Base-by-base conservation (phyloP, 2,888 invertebrate genomes). In the Rhimphoctona megacephalus region DNA sequence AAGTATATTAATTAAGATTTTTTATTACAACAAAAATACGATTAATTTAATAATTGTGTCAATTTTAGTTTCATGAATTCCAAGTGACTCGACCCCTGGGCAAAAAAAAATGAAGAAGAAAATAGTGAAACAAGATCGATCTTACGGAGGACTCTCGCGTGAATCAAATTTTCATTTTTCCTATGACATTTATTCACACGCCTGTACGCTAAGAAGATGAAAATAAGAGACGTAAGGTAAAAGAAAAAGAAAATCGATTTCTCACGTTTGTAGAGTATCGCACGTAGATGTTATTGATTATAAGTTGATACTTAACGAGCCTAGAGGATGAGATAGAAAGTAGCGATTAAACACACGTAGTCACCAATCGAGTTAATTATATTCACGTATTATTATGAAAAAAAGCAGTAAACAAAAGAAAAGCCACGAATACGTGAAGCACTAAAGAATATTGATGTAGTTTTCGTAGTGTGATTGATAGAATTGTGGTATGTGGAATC, bases 371-470 rank as follows among this genome's bases (percentile, higher is more conserved):
- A 79, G 33, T 86, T 66, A 54, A 81, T 79, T 76, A 79, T 82
- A 84, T 82, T 81, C 86, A 78, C 84, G 81, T 87, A 82, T 79
- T 87, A 61, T 61, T 61, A 61, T 70, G 49, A 52, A 61, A 54
- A 67, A 84, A 52, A 76, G 33, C 39, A 61, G 77, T 43, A 69
- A 70, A 84, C 66, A 72, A 25, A 30, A 80, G 73, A 78, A 70
- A 61, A 81, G 33, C 43, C 43, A 46, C 74, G 70, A 79, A 72
- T 69, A 78, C 66, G 81, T 82, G 84, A 77, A 81, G 77, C 81
- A 83, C 77, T 85, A 87, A 85, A 79, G 74, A 89, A 87, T 87
- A 89, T 88, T 85, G 76, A 86, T 84, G 85, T 87, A 87, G 84
- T 85, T 82, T 30, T 81, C 83, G 85, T 88, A 87, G 86, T 78